Conservation (phyloP, 2,797 vertebrate genomes). For the Tragelaphus eurycerus region DNA sequence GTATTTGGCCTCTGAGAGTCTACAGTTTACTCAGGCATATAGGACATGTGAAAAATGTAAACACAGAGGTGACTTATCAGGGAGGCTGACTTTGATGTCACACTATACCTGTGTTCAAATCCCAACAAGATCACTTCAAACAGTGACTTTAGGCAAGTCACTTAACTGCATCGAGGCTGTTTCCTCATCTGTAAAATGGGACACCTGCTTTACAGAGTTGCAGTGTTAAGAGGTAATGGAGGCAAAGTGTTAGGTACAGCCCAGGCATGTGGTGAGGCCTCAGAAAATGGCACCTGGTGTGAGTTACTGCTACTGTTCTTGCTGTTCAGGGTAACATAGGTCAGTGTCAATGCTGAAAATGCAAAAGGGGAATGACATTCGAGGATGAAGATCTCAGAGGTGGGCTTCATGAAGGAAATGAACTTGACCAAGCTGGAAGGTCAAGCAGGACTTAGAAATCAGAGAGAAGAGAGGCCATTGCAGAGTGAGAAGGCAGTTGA, state of each 20-base stretch:
- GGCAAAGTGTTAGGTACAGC: not conserved
- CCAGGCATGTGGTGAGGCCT: no score
- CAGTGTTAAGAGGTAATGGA: not conserved
- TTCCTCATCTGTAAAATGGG: not conserved
- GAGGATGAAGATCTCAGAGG: not conserved
- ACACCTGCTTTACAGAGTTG: not conserved
- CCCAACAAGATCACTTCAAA: not conserved
- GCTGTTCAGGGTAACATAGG: not conserved
- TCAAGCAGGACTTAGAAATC: not conserved
- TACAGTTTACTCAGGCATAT: not conserved
- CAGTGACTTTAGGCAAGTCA: not conserved
- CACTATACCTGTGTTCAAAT: not conserved
- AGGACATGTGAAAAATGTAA: not conserved
- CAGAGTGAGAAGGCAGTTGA: not conserved
- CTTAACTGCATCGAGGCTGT: not conserved
- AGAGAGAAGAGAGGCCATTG: not conserved
- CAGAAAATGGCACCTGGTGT: not conserved
- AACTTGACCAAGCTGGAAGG: not conserved
- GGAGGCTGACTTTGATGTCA: not conserved
- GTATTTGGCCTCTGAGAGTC: not conserved
- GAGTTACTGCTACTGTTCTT: not conserved
- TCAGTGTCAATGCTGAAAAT: not conserved
- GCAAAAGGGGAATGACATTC: not conserved
- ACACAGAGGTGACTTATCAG: not conserved
- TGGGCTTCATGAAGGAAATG: not conserved